phyloP scores from a whole-genome alignment of 1,140 invertebrate genomes.

The Anastatus disparis region DNA sequence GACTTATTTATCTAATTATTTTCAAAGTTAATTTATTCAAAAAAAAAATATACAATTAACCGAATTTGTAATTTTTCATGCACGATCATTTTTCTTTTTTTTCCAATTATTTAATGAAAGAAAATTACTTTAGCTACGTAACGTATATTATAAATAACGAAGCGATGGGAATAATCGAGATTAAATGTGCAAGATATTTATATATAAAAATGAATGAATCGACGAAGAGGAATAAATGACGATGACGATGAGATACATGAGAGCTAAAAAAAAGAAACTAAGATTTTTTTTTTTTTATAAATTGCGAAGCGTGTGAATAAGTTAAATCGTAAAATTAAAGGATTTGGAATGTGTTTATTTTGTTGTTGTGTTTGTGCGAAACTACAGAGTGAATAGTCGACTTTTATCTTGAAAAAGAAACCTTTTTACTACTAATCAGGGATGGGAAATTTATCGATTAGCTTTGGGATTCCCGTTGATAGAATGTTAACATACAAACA shows the following conservation, averaged over 20 bases:
- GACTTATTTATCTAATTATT: slow-evolving; percentile 3
- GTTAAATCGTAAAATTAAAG: slow-evolving; percentile 14
- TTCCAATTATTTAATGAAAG: slow-evolving; percentile 16
- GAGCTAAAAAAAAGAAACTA: no score
- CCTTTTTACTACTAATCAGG: slow-evolving; percentile 25
- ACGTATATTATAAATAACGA: slow-evolving; percentile 24
- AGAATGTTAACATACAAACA: no score
- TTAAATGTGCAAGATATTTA: slow-evolving; percentile 19
- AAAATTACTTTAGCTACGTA: slow-evolving; percentile 26
- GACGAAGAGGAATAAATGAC: slow-evolving; percentile 17
- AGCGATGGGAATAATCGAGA: slow-evolving; percentile 25
- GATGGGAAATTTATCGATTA: slow-evolving; percentile 31
- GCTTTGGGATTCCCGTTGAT: no score
- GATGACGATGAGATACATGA: slow-evolving; percentile 29
- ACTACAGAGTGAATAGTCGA: slow-evolving; percentile 19
- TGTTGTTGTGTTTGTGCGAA: slow-evolving; percentile 21
- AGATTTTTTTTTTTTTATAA: slow-evolving; percentile 22
- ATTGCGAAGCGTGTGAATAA: slow-evolving; percentile 30
- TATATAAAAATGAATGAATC: slow-evolving; percentile 36
- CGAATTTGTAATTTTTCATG: slow-evolving; percentile 30
- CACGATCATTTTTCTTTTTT: no score
- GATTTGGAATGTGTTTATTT: slow-evolving; percentile 24
- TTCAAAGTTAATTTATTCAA: slow-evolving; percentile 28
- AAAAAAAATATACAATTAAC: not conserved
- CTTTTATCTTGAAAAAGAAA: not conserved